Evolutionary conservation across 2,797 vertebrate genomes (phyloP).

Genomic region (Sylvia borin): DNA sequence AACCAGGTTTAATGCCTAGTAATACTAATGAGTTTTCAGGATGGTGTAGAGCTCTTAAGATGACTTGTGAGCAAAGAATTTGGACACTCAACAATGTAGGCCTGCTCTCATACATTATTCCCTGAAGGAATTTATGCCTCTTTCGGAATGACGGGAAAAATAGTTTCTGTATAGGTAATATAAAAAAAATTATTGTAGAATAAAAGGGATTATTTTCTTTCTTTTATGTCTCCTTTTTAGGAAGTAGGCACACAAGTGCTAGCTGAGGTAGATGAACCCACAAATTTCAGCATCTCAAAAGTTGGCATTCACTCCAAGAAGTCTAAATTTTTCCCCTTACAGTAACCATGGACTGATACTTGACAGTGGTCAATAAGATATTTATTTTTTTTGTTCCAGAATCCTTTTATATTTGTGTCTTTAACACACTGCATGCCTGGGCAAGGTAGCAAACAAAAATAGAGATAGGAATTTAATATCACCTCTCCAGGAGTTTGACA

Average conservation of each 20-base stretch:
- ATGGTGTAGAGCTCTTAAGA: neutral
- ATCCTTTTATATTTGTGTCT: neutral
- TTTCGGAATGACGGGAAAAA: neutral
- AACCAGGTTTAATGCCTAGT: neutral
- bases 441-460: neutral
- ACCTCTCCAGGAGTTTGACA: neutral
- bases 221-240: neutral
- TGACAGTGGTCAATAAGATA: neutral
- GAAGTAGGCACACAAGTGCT: neutral
- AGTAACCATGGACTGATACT: neutral
- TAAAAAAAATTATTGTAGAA: neutral
- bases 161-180: neutral
- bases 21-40: neutral
- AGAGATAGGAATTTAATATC: neutral
- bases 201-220: neutral
- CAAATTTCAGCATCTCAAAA: neutral
- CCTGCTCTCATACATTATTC: neutral
- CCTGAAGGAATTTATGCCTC: neutral
- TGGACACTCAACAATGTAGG: neutral
- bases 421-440: neutral
- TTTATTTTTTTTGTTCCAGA: neutral
- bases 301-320: neutral
- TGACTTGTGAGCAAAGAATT: neutral
- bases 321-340: neutral
- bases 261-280: neutral